phyloP scores from a whole-genome alignment of 2,888 invertebrate genomes.

The Acronicta aceris region DNA sequence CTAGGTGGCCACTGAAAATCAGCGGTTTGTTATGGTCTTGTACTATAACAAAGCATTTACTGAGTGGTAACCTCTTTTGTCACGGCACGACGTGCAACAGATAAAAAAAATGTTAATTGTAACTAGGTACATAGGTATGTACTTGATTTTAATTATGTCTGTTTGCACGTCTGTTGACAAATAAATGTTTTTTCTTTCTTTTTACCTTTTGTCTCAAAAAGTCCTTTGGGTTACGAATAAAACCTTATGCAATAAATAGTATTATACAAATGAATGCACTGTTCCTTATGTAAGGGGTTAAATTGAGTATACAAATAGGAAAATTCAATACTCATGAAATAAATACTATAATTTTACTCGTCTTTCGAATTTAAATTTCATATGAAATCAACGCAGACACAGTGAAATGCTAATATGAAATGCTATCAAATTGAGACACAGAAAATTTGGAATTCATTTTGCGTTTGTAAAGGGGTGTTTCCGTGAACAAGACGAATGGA shows the following conservation, averaged over 20 bases:
- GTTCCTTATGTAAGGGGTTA: slow-evolving; percentile 8
- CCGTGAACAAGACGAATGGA: neutral
- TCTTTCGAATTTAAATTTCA: slow-evolving; percentile 61
- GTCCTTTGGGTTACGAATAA: too few species aligned
- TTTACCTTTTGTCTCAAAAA: too few species aligned
- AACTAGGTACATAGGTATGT: too few species aligned
- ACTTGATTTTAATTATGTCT: too few species aligned
- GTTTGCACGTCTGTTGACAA: too few species aligned
- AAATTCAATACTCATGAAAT: slow-evolving; percentile 21
- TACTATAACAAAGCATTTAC: too few species aligned
- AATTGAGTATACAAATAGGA: slow-evolving; percentile 4
- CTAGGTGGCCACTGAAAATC: too few species aligned
- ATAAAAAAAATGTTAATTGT: too few species aligned
- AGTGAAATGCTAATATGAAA: slow-evolving; percentile 60
- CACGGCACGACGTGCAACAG: too few species aligned
- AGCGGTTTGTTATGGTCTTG: too few species aligned
- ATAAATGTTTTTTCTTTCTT: too few species aligned
- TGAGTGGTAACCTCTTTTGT: too few species aligned
- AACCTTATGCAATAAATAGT: neutral
- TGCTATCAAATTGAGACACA: slow-evolving; percentile 59
- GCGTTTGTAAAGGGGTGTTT: slow-evolving; percentile 39
- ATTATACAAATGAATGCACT: slow-evolving; percentile 6
- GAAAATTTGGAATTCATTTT: slow-evolving; percentile 61
- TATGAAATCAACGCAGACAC: slow-evolving; percentile 62
- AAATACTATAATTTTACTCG: slow-evolving; percentile 28